Evolutionary conservation across 2,888 invertebrate genomes (phyloP).

Genomic region (Phaonia tiefii): DNA sequence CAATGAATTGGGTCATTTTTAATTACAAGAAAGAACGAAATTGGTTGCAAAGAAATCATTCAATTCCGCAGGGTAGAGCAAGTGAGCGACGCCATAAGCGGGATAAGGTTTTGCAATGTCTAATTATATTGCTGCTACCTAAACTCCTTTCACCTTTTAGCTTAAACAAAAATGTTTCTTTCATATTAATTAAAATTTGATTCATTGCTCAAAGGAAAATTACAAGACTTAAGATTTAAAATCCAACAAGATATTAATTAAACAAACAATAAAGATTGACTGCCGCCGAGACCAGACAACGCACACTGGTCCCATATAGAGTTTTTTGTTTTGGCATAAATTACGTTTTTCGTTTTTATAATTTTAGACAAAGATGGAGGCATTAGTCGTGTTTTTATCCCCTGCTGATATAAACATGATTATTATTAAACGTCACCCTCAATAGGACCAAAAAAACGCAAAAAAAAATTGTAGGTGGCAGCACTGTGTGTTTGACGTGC

Average conservation of each 20-base stretch:
- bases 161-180: not conserved
- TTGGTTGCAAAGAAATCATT: not conserved
- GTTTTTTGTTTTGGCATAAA: too few relatives aligned
- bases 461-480: too few relatives aligned
- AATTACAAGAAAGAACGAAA: not conserved
- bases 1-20: not conserved
- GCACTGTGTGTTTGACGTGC: too few relatives aligned
- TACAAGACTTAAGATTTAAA: not conserved
- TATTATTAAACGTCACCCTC: too few relatives aligned
- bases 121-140: not conserved
- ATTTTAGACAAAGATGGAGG: too few relatives aligned
- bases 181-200: slow-evolving; percentile 24
- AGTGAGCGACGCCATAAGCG: not conserved
- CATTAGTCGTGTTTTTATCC: too few relatives aligned
- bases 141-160: not conserved
- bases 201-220: not conserved
- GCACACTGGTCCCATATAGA: too few relatives aligned
- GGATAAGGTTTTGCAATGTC: not conserved
- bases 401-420: too few relatives aligned
- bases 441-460: too few relatives aligned
- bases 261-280: slow-evolving; percentile 23
- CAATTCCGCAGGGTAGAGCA: not conserved
- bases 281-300: not conserved
- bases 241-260: slow-evolving; percentile 38
- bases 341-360: too few relatives aligned